Base-by-base conservation (phyloP, 1,140 invertebrate species). In the Aphelinus certus region DNA sequence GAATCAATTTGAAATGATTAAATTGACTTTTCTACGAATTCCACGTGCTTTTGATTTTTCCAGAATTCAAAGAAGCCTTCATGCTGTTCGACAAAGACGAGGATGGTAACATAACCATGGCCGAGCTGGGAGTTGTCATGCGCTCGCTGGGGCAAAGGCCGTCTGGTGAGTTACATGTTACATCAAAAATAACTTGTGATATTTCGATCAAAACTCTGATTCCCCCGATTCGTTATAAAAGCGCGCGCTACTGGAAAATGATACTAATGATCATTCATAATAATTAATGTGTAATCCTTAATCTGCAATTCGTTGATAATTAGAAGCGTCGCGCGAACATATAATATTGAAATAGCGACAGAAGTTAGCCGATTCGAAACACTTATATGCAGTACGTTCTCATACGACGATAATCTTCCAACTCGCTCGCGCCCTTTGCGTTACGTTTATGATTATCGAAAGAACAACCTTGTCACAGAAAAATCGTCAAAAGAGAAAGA, bases 81-180 rank as follows among this genome's bases (percentile, higher is more conserved):
- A 95, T 95, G 93, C 89, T 97, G 46, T 97, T 97, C 83, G 96
- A 97, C 86, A 97, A 97, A 84, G 95, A 97, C 83, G 94, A 96
- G 85, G 95, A 97, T 83, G 95, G 95, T 1, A 94, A 93, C 48
- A 96, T 97, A 79, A 96, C 94, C 42, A 93, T 95, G 89, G 93
- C 94, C 1, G 96, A 97, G 86, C 89, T 97, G 42, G 95, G 94
- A 1, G 93, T 96, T 48, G 95, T 97, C 7, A 96, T 96, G 95
- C 88, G 94, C 80, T 95, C 94, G 3, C 88, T 97, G 77, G 96
- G 96, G 65, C 95, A 96, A 85, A 89, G 95, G 84, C 95, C 95
- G 61, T 94, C 94, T 84, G 94, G 94, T 95, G 87, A 88, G 83
- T 83, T 26, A 26, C 26, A 26, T 26, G 26, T 26, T 26, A 26